Percentiles rank a stretch among this genome's conserved stretches.
Conservation (phyloP, 2,113 vertebrate species). For the Etheostoma cragini region DNA sequence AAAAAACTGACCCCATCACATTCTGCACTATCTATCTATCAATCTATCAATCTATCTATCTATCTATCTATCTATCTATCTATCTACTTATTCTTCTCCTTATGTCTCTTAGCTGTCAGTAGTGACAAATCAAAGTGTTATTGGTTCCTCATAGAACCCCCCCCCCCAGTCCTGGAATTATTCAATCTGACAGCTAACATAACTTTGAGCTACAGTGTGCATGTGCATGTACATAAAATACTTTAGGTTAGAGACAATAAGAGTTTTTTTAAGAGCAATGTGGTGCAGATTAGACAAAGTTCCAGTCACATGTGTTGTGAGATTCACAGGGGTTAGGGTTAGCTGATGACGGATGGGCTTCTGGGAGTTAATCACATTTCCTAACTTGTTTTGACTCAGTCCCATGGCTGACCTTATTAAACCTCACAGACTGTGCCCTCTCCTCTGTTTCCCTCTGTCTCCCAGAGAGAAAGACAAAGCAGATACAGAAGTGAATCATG, state of each 20-base stretch:
- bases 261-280: neutral
- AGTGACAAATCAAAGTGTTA: no score
- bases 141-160: no score
- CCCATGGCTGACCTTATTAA: conserved; percentile 10
- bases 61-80: no score
- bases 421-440: neutral
- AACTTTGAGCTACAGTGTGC: neutral
- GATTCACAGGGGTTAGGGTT: neutral
- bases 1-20: no score
- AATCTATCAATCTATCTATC: no score
- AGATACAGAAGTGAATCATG: conserved; percentile 29
- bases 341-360: conserved; percentile 2
- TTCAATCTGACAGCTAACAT: conserved; percentile 10
- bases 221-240: neutral
- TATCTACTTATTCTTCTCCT: no score
- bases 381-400: neutral
- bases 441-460: neutral
- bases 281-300: conserved; percentile 11
- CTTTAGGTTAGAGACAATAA: conserved; percentile 1
- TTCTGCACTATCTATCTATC: no score
- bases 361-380: conserved; percentile 32
- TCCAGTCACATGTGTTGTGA: neutral
- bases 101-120: no score
- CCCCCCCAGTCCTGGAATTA: neutral
- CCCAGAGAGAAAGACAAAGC: conserved; percentile 17